These are phyloP conservation scores for Marmota flaviventris DNA, from an alignment of 2,113 vertebrate species.

Conservation along the genomic window DNA sequence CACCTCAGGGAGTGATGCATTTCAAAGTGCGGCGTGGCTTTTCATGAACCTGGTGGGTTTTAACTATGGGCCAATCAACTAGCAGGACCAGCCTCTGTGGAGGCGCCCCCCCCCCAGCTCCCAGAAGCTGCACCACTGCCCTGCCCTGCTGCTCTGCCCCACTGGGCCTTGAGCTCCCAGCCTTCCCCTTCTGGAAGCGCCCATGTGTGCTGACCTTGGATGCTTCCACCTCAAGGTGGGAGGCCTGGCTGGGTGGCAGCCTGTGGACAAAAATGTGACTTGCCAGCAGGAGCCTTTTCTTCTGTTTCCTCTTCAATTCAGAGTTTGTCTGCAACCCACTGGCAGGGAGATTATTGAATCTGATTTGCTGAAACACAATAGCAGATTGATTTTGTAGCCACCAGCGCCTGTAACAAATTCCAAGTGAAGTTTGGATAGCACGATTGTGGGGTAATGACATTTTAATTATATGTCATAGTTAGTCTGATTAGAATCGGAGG, in stretches of 20 bases:
- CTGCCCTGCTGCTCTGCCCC: neutral
- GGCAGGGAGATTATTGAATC: conserved; percentile 62
- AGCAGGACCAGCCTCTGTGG: neutral
- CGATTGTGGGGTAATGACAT: conserved; percentile 62
- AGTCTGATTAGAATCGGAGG: conserved; percentile 41
- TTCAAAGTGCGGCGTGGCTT: neutral
- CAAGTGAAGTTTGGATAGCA: conserved; percentile 56
- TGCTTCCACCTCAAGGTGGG: conserved; percentile 12
- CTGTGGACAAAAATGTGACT: neutral
- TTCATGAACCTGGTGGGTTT: neutral
- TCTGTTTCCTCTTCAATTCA: conserved; percentile 16
- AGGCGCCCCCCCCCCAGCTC: too few species aligned
- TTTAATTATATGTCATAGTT: conserved; percentile 72
- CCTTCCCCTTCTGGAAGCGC: neutral
- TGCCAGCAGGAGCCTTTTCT: conserved; percentile 14
- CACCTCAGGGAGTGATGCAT: neutral
- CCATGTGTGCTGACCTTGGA: neutral
- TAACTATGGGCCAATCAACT: neutral
- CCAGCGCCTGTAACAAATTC: conserved; percentile 64
- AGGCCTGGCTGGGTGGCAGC: neutral
- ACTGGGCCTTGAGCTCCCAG: neutral
- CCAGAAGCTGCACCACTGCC: neutral
- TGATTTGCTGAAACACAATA: conserved; percentile 74
- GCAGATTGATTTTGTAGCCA: conserved; percentile 75
- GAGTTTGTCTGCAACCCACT: conserved; percentile 32